phyloP scores from a whole-genome alignment of 2,797 vertebrate species.

The Tokudaia tokunoshimensis region DNA sequence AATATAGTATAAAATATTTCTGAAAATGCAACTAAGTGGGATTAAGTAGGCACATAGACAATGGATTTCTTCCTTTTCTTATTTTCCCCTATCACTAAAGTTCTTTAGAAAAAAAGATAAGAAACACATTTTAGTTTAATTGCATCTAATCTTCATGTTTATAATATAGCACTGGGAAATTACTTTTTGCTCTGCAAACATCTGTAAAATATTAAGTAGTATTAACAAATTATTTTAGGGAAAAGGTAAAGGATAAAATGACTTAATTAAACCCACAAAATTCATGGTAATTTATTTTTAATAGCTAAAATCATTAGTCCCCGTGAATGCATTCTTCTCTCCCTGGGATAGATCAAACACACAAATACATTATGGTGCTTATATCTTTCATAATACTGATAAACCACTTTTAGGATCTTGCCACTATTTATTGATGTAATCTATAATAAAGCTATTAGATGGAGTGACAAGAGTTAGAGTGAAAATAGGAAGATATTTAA shows the following conservation, averaged over 20 bases:
- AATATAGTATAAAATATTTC: background rate
- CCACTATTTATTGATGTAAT: conserved; percentile 17
- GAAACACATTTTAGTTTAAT: background rate
- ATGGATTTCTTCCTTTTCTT: background rate
- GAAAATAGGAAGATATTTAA: conserved; percentile 27
- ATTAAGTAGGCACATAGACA: background rate
- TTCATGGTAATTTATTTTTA: conserved; percentile 49
- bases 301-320: background rate
- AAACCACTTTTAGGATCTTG: conserved; percentile 44
- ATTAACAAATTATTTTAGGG: conserved; percentile 58
- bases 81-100: background rate
- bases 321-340: background rate
- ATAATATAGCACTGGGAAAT: background rate
- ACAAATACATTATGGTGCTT: conserved; percentile 10
- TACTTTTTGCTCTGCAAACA: background rate
- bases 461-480: background rate
- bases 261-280: conserved; percentile 55
- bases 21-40: conserved; percentile 25
- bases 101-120: background rate
- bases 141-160: conserved; percentile 44
- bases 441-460: background rate
- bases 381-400: background rate
- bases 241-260: conserved; percentile 42
- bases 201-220: conserved; percentile 27
- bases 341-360: background rate